These are phyloP conservation scores for Erannis defoliaria DNA, from an alignment of 2,888 invertebrate species.

Conservation along the genomic window DNA sequence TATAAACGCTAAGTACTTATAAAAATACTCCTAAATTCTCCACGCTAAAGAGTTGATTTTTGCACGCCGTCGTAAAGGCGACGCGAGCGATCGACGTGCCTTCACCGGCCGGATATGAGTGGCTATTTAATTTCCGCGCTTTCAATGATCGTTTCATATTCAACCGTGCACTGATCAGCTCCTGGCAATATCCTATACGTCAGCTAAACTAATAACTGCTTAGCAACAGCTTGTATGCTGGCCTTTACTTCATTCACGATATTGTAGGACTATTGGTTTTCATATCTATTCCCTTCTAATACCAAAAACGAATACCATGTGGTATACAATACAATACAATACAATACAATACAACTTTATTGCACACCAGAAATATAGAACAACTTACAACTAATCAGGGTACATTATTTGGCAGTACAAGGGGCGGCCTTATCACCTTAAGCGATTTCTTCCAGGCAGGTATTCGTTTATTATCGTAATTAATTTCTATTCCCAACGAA, in stretches of 20 bases:
- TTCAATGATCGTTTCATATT: conserved; percentile 77
- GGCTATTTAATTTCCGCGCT: conserved; percentile 84
- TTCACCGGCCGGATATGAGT: conserved; percentile 76
- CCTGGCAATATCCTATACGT: conserved; percentile 51
- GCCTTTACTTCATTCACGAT: background rate
- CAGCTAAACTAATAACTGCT: conserved; percentile 40
- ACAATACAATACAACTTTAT: no score
- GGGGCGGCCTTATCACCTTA: no score
- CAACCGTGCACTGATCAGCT: conserved; percentile 65
- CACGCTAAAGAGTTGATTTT: conserved; percentile 21
- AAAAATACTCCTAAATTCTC: conserved; percentile 6
- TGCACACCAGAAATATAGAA: no score
- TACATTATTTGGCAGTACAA: no score
- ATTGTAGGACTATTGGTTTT: background rate
- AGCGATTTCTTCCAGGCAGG: no score
- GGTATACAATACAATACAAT: no score
- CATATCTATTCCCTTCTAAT: no score
- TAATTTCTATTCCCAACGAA: no score
- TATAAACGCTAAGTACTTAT: background rate
- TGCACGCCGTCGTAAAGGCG: background rate
- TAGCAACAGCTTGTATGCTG: conserved; percentile 17
- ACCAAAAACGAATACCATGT: no score
- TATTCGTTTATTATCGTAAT: no score
- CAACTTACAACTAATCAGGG: no score
- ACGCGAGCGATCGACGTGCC: conserved; percentile 51